Conservation (phyloP, 1,140 invertebrate genomes). For the Bursaphelenchus mucronatus region DNA sequence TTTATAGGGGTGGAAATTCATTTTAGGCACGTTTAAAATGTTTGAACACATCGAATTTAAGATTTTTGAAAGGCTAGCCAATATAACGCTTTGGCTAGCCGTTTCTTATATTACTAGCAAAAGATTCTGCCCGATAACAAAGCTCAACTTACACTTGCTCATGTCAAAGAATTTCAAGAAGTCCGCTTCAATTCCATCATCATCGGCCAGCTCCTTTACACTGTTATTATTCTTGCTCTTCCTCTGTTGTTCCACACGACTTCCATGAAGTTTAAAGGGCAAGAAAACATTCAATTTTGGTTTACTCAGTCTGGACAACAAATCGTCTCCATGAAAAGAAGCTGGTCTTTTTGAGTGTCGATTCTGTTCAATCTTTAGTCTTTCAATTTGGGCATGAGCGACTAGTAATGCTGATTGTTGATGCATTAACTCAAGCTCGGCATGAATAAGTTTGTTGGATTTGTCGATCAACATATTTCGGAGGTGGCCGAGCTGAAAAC, state of each 20-base stretch:
- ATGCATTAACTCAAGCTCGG: slow-evolving; percentile 31
- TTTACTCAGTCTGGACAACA: slow-evolving; percentile 28
- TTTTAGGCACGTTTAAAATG: too few relatives aligned
- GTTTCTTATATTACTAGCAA: too few relatives aligned
- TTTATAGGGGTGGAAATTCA: too few relatives aligned
- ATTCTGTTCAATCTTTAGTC: slow-evolving; percentile 14
- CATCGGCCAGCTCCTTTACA: slow-evolving; percentile 30
- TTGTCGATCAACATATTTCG: slow-evolving; percentile 21
- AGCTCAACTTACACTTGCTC: slow-evolving; percentile 24
- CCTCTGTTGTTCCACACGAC: slow-evolving; percentile 29
- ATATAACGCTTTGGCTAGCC: too few relatives aligned
- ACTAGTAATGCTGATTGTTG: slow-evolving; percentile 27
- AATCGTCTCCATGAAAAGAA: slow-evolving; percentile 32
- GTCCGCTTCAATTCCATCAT: slow-evolving; percentile 40
- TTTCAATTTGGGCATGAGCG: slow-evolving; percentile 26
- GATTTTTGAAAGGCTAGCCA: too few relatives aligned
- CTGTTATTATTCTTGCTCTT: slow-evolving; percentile 26
- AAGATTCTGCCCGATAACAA: background rate
- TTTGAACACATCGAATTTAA: too few relatives aligned
- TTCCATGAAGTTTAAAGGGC: slow-evolving; percentile 37
- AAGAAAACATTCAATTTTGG: slow-evolving; percentile 28
- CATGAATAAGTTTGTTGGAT: slow-evolving; percentile 28
- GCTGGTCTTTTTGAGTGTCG: slow-evolving; percentile 25
- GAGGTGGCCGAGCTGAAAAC: slow-evolving; percentile 26
- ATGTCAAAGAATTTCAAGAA: slow-evolving; percentile 37